Evolutionary conservation across 1,140 invertebrate genomes (phyloP), one percentile per base, ranked within the genome.

Genomic region (Conus betulinus): DNA sequence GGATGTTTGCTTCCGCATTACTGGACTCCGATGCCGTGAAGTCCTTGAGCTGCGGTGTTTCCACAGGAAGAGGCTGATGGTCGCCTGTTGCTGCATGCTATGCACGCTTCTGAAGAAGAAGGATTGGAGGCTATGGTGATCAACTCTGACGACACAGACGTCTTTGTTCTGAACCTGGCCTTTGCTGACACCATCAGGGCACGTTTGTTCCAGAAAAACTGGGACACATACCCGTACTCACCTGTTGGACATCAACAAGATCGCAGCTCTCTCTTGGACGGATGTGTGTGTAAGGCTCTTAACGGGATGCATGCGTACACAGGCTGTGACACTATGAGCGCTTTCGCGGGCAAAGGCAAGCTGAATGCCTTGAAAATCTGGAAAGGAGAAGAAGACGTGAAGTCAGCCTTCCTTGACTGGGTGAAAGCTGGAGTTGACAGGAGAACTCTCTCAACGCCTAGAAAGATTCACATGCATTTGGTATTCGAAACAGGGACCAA

Each of bases 31-130:
- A 55, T 76, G 76, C 60, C 8, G 13, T 17, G 51, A 85, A 25
- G 74, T 89, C 17, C 25, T 52, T 53, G 87, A 57, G 13, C 87
- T 89, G 23, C 17, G 25, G n/a, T 88, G 84, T 23, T 23, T 78
- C 20, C 90, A 90, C 90, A 90, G 20, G 87, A 90, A 81, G 90
- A 91, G 85, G 89, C 89, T 15, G 90, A 90, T 84, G 86, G 83
- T 25, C 52, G 83, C n/a, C 53, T 91, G 53, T 84, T 89, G 67
- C 79, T 90, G 20, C 90, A 91, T 88, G 84, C 89, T 51, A 52
- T 67, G n/a, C 88, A 88, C 84, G 87, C 85, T 79, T 79, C 85
- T 81, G 82, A 20, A 20, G 39, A n/a, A n/a, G 67, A 55, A 60
- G 25, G 23, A 81, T 85, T 67, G 39, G 55, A 63, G 57, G 39